phyloP scores from a whole-genome alignment of 2,888 invertebrate genomes.

The Tetragnatha montana region DNA sequence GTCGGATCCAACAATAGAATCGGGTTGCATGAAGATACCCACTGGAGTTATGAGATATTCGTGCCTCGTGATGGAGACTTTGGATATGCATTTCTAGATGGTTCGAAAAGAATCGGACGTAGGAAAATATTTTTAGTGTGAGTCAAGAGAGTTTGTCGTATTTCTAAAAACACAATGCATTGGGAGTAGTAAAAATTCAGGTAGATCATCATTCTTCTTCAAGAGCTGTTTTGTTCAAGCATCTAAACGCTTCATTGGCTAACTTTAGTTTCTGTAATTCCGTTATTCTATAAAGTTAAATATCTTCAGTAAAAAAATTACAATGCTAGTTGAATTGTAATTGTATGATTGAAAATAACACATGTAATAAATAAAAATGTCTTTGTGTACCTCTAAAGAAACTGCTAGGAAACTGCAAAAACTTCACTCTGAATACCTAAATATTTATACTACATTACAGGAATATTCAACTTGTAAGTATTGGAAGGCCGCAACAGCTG shows the following conservation, averaged over 20 bases:
- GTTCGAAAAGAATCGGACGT: background rate
- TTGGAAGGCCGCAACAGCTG: too few relatives aligned
- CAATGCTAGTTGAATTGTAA: too few relatives aligned
- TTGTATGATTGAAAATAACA: background rate
- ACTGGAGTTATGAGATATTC: constrained; percentile 4
- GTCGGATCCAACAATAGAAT: background rate
- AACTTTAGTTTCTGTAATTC: background rate
- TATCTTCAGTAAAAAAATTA: too few relatives aligned
- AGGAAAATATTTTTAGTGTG: background rate
- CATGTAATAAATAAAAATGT: background rate
- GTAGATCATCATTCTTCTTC: background rate
- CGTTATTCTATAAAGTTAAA: background rate
- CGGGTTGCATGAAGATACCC: background rate
- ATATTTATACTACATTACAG: too few relatives aligned
- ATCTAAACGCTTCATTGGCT: background rate
- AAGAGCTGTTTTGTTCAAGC: background rate
- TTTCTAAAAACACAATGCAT: background rate
- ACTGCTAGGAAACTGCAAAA: too few relatives aligned
- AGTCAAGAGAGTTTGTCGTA: background rate
- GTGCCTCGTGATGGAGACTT: constrained; percentile 3
- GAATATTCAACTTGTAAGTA: too few relatives aligned
- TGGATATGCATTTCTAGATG: background rate
- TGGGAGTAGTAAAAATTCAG: background rate
- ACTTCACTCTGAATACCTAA: too few relatives aligned
- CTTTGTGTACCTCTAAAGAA: too few relatives aligned